Percentiles rank a stretch among this genome's conserved stretches.
Evolutionary conservation across 2,113 vertebrate genomes (phyloP).

Genomic region (Aix galericulata): DNA sequence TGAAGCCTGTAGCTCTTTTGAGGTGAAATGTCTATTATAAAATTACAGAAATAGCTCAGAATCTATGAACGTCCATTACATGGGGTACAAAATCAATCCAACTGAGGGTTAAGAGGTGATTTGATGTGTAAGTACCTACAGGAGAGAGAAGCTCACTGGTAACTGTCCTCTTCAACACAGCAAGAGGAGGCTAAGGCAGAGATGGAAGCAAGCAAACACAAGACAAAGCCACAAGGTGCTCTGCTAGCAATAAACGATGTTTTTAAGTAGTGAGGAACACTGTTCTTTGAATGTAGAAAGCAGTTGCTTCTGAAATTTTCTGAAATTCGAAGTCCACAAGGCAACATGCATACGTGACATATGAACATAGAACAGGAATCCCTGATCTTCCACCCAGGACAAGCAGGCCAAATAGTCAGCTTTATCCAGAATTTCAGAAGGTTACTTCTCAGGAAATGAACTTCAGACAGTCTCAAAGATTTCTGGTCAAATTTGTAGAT

Average conservation of each 20-base stretch:
- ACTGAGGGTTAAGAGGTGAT: not conserved
- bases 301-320: not conserved
- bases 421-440: not conserved
- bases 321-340: not conserved
- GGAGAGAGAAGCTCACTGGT: not conserved
- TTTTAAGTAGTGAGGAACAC: not conserved
- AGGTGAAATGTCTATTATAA: not conserved
- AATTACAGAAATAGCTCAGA: not conserved
- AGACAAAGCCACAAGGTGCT: not conserved
- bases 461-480: too few relatives aligned
- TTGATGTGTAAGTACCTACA: not conserved
- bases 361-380: fast-evolving
- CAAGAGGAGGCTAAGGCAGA: not conserved
- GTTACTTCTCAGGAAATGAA: fast-evolving
- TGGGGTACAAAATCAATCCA: not conserved
- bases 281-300: not conserved
- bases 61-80: not conserved
- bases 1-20: not conserved
- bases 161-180: not conserved
- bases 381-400: not conserved
- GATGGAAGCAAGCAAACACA: not conserved
- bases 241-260: fast-evolving
- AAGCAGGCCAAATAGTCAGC: not conserved
- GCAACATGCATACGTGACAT: not conserved
- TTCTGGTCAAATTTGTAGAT: not conserved